Evolutionary conservation across 2,888 invertebrate genomes (phyloP).

Genomic region (Oligia fasciuncula): DNA sequence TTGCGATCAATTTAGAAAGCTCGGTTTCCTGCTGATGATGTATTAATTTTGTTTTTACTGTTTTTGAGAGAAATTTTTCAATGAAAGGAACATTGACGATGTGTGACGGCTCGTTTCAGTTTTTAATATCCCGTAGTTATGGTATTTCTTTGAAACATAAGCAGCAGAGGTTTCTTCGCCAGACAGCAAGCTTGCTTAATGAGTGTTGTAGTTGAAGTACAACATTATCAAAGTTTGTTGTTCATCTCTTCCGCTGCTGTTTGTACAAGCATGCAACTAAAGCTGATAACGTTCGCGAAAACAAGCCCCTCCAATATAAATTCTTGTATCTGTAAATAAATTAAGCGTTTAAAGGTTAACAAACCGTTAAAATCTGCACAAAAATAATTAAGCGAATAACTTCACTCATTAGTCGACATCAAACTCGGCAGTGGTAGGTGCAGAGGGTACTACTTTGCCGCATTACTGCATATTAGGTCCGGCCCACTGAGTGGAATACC

Average conservation of each 20-base stretch:
- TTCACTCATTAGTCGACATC: constrained; percentile 84
- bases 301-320: constrained; percentile 46
- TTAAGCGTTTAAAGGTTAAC: constrained; percentile 72
- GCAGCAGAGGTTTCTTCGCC: not conserved
- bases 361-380: constrained; percentile 73
- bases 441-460: constrained; percentile 73
- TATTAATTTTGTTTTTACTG: constrained; percentile 14
- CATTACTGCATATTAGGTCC: constrained; percentile 85
- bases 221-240: constrained; percentile 46
- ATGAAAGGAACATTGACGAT: not conserved
- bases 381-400: constrained; percentile 86
- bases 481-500: constrained; percentile 85
- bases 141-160: not conserved
- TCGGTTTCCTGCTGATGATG: constrained; percentile 11
- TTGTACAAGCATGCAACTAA: constrained; percentile 43
- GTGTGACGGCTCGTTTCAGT: not conserved
- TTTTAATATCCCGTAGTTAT: not conserved
- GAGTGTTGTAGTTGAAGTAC: constrained; percentile 26
- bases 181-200: constrained; percentile 23
- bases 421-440: constrained; percentile 68
- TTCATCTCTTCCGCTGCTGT: constrained; percentile 31
- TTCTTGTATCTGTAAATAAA: constrained; percentile 54
- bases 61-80: not conserved
- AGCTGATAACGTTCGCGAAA: constrained; percentile 40
- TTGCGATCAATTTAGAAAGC: constrained; percentile 41